These are phyloP conservation scores for Sakesphorus luctuosus DNA, from an alignment of 2,113 vertebrate genomes.

Conservation along the genomic window DNA sequence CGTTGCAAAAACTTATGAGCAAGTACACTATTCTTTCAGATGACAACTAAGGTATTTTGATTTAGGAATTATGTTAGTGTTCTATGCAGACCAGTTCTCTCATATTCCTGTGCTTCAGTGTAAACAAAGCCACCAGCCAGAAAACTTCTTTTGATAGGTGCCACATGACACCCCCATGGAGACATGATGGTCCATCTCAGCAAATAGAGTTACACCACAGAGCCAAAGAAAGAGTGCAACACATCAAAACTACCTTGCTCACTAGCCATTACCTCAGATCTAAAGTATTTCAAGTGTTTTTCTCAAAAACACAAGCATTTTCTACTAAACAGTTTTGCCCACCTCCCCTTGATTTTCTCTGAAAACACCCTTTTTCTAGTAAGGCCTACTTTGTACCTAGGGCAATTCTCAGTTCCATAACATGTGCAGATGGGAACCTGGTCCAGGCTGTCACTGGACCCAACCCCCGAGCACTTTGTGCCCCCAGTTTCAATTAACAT, in stretches of 20 bases:
- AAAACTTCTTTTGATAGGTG: neutral
- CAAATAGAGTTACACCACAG: neutral
- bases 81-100: neutral
- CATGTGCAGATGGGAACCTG: neutral
- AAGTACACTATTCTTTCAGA: neutral
- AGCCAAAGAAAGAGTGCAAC: neutral
- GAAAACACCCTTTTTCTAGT: neutral
- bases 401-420: neutral
- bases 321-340: neutral
- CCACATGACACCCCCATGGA: neutral
- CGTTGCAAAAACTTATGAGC: neutral
- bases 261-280: neutral
- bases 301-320: neutral
- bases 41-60: neutral
- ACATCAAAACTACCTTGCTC: neutral
- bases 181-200: neutral
- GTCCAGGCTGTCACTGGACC: neutral
- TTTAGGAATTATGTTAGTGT: neutral
- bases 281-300: neutral
- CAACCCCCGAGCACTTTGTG: neutral
- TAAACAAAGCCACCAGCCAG: neutral
- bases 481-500: fast-evolving
- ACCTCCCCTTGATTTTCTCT: neutral
- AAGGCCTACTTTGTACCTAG: neutral
- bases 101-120: neutral